Evolutionary conservation across 2,888 invertebrate species (phyloP), one percentile per base, ranked within the genome.

Genomic region (Exocentrus adspersus): DNA sequence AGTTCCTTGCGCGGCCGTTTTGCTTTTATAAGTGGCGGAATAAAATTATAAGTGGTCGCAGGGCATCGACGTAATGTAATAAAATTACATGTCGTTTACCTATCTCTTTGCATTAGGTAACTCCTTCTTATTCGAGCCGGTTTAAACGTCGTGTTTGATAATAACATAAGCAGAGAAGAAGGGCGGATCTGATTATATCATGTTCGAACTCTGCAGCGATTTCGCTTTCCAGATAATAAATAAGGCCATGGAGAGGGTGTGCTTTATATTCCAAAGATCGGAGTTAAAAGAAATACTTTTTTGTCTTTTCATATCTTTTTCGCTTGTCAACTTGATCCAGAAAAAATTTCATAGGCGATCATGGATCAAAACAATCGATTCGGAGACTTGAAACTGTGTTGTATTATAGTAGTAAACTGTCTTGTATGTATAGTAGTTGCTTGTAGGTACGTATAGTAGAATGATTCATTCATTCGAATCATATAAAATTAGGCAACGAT

Each of bases 241-340:
- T n/a, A 6, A 53, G 42, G 42, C 42, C 24, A 53, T 53, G 53
- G 53, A 41, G 53, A 53, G 21, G 42, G 20, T 20, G 12, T 24
- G 43, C 45, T 54, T 54, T 45, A 43, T 43, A 14, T 43, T 12
- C 24, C 12, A 53, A 21, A 12, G 14, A 30, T n/a, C n/a, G n/a
- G n/a, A n/a, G n/a, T n/a, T n/a, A n/a, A n/a, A n/a, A n/a, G n/a
- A n/a, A n/a, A n/a, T n/a, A n/a, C n/a, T n/a, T n/a, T n/a, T n/a
- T n/a, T n/a, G n/a, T n/a, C n/a, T n/a, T n/a, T n/a, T n/a, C n/a
- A n/a, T n/a, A n/a, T n/a, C n/a, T n/a, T n/a, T 54, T 54, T 54
- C 28, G 28, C 28, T 20, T n/a, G 37, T 19, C n/a, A n/a, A n/a
- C n/a, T n/a, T n/a, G n/a, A n/a, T n/a, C n/a, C n/a, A n/a, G n/a